Percentiles rank a stretch among this genome's conserved stretches.
These are phyloP conservation scores for Alexandromys oeconomus DNA, from an alignment of 2,797 vertebrate species.

Conservation along the genomic window DNA sequence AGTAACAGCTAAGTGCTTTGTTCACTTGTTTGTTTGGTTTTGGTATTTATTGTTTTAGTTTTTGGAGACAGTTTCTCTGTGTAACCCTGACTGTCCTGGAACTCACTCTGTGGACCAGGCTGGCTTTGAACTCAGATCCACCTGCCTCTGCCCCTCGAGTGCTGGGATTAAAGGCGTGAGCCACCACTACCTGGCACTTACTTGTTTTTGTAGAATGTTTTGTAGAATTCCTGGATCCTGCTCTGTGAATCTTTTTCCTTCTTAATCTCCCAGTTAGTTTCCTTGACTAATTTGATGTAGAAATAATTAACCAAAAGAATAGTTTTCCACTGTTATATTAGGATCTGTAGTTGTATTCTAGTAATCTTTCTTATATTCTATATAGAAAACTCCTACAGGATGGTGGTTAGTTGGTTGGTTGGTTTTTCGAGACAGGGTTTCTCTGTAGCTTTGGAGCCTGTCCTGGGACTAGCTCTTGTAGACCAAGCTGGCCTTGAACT, in stretches of 20 bases:
- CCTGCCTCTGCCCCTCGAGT: background rate
- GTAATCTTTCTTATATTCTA: background rate
- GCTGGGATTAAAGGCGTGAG: background rate
- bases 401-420: background rate
- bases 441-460: too few species aligned
- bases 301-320: slow-evolving; percentile 23
- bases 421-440: too few species aligned
- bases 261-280: background rate
- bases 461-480: too few species aligned
- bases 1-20: slow-evolving; percentile 10
- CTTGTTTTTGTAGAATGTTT: background rate
- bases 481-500: too few species aligned
- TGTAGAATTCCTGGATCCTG: slow-evolving; percentile 4
- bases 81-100: background rate
- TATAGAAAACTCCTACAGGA: slow-evolving; percentile 14
- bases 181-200: background rate
- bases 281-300: slow-evolving; percentile 19
- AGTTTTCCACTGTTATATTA: slow-evolving; percentile 45
- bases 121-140: background rate
- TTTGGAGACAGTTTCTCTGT: background rate
- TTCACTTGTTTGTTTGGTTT: background rate
- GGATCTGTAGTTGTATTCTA: slow-evolving; percentile 30
- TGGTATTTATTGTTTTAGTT: background rate
- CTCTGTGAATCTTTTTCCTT: background rate
- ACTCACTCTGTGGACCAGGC: background rate